These are phyloP conservation scores for Cephus rjabovi DNA, from an alignment of 2,888 invertebrate genomes.

Conservation along the genomic window DNA sequence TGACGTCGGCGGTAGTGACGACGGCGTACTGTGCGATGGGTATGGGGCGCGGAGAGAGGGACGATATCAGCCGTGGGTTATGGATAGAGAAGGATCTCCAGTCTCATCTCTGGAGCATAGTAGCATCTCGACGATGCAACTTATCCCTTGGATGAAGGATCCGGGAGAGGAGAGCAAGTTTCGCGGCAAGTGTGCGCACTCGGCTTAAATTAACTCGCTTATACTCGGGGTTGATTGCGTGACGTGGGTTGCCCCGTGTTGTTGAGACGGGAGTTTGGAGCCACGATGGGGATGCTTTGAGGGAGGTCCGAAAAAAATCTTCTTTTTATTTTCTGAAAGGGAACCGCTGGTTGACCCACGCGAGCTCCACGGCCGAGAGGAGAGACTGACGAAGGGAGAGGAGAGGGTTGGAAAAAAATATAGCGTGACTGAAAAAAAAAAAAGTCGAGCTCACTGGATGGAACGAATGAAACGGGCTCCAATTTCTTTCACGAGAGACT, in stretches of 20 bases:
- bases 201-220: conserved; percentile 56
- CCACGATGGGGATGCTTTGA: background rate
- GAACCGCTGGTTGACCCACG: background rate
- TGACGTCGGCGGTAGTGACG: conserved; percentile 12
- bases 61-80: background rate
- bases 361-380: background rate
- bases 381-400: background rate
- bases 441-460: background rate
- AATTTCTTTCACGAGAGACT: background rate
- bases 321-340: background rate
- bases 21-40: background rate
- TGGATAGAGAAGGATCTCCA: background rate
- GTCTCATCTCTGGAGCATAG: conserved; percentile 28
- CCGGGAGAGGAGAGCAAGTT: conserved; percentile 47
- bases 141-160: conserved; percentile 39
- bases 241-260: conserved; percentile 7
- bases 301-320: background rate
- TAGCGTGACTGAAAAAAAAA: background rate
- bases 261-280: background rate
- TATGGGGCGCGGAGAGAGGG: background rate
- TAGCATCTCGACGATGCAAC: conserved; percentile 50
- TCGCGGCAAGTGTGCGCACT: conserved; percentile 54
- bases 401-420: background rate
- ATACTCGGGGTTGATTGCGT: conserved; percentile 55
- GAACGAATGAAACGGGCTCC: background rate